A percentile compares a stretch with the other conserved stretches of the same genome.
phyloP scores from a whole-genome alignment of 1,140 invertebrate species.

The Oreohelix idahoensis region DNA sequence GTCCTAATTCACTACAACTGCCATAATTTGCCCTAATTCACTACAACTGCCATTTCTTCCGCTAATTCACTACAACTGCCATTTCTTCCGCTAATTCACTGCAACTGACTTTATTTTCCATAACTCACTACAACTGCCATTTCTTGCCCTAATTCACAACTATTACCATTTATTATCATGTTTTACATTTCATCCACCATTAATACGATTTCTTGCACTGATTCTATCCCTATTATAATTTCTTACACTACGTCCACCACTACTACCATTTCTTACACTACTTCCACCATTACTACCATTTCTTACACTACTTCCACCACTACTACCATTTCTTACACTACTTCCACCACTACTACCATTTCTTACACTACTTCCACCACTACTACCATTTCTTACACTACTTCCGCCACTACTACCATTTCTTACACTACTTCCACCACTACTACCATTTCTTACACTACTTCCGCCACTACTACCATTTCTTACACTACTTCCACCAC shows the following conservation, averaged over 20 bases:
- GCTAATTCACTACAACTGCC: not conserved
- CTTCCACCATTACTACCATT: not conserved
- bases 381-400: not conserved
- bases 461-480: not conserved
- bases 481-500: not conserved
- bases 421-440: not conserved
- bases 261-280: not conserved
- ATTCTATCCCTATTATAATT: not conserved
- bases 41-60: not conserved
- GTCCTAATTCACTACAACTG: not conserved
- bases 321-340: no score
- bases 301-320: not conserved
- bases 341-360: not conserved
- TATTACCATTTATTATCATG: no score
- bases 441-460: not conserved
- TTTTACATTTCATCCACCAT: not conserved
- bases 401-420: not conserved
- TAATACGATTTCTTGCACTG: not conserved
- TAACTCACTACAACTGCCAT: not conserved
- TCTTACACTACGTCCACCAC: not conserved
- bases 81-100: not conserved
- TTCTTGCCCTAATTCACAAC: not conserved
- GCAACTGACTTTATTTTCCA: no score
- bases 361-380: not conserved
- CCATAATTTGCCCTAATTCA: not conserved